These are phyloP conservation scores for Babylonia areolata DNA, from an alignment of 1,140 invertebrate genomes.

Conservation along the genomic window DNA sequence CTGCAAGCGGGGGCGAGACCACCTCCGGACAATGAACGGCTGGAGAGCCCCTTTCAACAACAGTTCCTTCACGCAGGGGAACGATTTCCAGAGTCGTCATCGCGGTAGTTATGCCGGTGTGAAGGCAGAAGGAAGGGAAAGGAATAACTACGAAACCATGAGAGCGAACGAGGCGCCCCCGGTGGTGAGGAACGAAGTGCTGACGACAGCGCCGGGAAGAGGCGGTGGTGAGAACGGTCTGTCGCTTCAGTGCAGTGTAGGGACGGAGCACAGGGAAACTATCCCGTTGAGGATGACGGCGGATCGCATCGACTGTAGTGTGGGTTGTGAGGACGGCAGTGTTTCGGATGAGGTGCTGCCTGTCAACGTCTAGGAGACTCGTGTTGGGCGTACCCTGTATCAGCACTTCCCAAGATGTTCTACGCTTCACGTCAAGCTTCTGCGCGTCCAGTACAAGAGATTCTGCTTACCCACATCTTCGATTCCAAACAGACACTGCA, in stretches of 20 bases:
- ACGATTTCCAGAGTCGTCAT: not conserved
- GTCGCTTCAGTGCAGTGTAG: not conserved
- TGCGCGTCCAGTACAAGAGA: too few species aligned
- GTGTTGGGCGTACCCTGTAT: not conserved
- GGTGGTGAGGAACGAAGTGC: not conserved
- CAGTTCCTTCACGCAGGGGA: not conserved
- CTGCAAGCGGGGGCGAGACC: not conserved
- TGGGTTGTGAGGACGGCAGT: not conserved
- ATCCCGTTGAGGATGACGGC: not conserved
- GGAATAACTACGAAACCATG: not conserved
- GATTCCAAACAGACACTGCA: too few species aligned
- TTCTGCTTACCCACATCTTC: too few species aligned
- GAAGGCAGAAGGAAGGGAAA: not conserved
- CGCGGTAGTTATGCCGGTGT: not conserved
- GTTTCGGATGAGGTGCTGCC: not conserved
- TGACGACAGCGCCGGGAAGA: not conserved
- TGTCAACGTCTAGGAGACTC: not conserved
- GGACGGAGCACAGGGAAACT: not conserved
- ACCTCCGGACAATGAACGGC: slow-evolving; percentile 12
- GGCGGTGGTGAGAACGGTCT: not conserved
- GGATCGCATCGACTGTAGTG: not conserved
- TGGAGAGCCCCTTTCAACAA: not conserved
- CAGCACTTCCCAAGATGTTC: too few species aligned
- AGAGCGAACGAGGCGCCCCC: not conserved
- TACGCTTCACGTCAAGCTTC: too few species aligned